A percentile compares a stretch with the other conserved stretches of the same genome.
Conservation (phyloP, 2,113 vertebrate species). For the Strix aluco region DNA sequence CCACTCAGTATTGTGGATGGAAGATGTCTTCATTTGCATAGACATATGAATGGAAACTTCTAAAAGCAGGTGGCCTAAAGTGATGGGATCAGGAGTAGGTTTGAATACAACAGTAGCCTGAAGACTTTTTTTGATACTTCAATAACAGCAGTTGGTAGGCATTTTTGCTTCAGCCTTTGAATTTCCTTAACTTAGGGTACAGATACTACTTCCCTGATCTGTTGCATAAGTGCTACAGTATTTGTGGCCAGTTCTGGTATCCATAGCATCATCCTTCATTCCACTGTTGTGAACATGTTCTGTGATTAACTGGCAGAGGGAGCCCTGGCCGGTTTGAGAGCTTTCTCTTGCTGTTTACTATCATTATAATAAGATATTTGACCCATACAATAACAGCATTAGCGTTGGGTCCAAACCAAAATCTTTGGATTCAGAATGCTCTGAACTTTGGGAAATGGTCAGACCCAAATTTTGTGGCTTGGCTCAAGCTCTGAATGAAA, state of each 20-base stretch:
- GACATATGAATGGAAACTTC: background rate
- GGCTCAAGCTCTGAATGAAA: conserved; percentile 15
- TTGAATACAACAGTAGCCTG: background rate
- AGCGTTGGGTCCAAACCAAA: conserved; percentile 5
- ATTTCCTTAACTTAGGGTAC: background rate
- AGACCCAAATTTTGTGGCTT: conserved; percentile 52
- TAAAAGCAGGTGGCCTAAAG: background rate
- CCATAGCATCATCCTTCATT: conserved; percentile 11
- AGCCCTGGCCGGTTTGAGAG: conserved; percentile 12
- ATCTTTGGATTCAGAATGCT: conserved; percentile 7
- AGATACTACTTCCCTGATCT: background rate
- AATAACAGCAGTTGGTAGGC: background rate
- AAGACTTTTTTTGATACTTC: background rate
- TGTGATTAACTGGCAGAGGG: conserved; percentile 54
- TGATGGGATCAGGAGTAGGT: background rate
- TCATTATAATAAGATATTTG: conserved; percentile 47
- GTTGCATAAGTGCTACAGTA: background rate
- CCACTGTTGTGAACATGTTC: conserved; percentile 11
- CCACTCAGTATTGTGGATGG: background rate
- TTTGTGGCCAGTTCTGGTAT: conserved; percentile 20
- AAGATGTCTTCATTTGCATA: background rate
- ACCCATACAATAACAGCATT: conserved; percentile 29
- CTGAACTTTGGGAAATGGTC: conserved; percentile 42
- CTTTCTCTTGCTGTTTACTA: conserved; percentile 38
- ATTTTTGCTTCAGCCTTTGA: background rate